Conservation (phyloP, 2,888 invertebrate genomes). For the Rhagium mordax region DNA sequence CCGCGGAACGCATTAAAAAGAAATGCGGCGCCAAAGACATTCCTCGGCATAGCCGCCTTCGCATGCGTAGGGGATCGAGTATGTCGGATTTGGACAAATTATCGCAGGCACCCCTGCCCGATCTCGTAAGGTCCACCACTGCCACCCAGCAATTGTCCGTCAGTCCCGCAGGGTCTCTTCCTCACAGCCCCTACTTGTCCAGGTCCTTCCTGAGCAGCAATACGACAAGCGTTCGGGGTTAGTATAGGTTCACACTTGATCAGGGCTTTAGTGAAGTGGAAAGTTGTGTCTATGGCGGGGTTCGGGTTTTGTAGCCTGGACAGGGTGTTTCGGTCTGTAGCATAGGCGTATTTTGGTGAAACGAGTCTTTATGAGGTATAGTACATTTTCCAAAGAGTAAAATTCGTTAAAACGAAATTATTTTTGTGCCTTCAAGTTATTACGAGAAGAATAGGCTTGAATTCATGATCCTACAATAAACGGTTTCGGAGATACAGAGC, state of each 20-base stretch:
- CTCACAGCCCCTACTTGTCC: slow-evolving; percentile 73
- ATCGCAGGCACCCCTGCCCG: slow-evolving; percentile 65
- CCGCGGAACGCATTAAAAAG: slow-evolving; percentile 60
- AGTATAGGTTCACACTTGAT: slow-evolving; percentile 35
- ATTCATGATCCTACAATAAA: no score
- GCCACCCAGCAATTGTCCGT: slow-evolving; percentile 67
- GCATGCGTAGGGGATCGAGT: slow-evolving; percentile 81
- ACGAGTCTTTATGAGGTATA: no score
- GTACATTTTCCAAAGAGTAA: no score
- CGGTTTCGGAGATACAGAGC: no score
- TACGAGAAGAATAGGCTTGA: no score
- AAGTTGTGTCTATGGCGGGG: slow-evolving; percentile 7
- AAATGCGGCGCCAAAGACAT: slow-evolving; percentile 54
- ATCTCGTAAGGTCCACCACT: slow-evolving; percentile 71
- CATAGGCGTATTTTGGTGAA: no score
- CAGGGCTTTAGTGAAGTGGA: slow-evolving; percentile 15
- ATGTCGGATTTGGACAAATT: slow-evolving; percentile 82
- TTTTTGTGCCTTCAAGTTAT: no score
- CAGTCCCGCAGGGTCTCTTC: slow-evolving; percentile 69
- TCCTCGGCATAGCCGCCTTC: slow-evolving; percentile 66
- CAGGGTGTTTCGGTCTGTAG: no score
- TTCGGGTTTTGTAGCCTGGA: not conserved
- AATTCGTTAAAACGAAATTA: no score
- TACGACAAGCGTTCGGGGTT: slow-evolving; percentile 60
- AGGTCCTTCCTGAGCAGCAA: slow-evolving; percentile 68